Evolutionary conservation across 2,113 vertebrate species (phyloP).

Genomic region (Cyanocitta stelleri): DNA sequence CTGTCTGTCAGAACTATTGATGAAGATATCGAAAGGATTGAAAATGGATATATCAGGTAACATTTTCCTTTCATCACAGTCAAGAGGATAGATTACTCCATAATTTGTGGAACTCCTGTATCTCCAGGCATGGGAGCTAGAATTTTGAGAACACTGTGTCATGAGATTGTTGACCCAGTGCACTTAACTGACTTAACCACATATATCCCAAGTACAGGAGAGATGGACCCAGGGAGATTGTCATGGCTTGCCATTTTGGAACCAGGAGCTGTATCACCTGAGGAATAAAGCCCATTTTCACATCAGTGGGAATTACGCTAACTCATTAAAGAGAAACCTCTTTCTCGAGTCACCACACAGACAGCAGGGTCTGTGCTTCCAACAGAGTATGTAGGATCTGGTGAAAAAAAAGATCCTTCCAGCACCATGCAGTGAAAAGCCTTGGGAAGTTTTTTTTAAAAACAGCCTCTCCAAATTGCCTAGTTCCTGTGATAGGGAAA

Average conservation of each 20-base stretch:
- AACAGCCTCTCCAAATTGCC: neutral
- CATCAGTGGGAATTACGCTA: neutral
- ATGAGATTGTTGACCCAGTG: neutral
- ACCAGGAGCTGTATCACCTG: neutral
- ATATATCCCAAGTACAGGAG: neutral
- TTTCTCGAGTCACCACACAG: neutral
- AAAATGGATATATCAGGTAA: constrained; percentile 86
- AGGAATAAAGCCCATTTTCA: neutral
- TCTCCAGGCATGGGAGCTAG: neutral
- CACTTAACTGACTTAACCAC: neutral
- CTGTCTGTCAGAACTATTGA: constrained; percentile 52
- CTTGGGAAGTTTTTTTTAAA: neutral
- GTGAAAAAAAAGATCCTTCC: neutral
- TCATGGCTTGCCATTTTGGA: neutral
- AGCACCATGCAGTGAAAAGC: neutral
- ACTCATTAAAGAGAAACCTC: neutral
- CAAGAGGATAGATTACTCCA: neutral
- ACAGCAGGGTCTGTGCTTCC: neutral
- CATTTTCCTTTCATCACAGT: neutral
- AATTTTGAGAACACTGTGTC: neutral
- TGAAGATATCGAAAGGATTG: constrained; percentile 75
- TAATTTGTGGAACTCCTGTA: neutral
- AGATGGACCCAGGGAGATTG: neutral
- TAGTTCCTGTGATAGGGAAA: neutral
- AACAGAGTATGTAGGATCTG: neutral